Evolutionary conservation across 2,888 invertebrate genomes (phyloP).

Genomic region (Cryptus armator): DNA sequence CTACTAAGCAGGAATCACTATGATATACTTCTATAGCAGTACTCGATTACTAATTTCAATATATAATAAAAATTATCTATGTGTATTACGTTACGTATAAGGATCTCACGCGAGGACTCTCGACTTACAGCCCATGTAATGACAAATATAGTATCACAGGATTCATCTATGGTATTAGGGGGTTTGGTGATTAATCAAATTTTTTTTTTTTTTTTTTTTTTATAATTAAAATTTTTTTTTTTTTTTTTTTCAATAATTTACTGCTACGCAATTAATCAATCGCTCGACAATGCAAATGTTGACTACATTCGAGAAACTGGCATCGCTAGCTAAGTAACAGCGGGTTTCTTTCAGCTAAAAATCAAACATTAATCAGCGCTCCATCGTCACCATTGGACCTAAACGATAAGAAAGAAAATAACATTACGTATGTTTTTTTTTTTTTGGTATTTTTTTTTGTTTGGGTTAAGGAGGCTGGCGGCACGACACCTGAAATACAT

Average conservation of each 20-base stretch:
- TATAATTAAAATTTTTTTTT: slow-evolving; percentile 2
- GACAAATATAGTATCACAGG: slow-evolving; percentile 22
- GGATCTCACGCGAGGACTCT: slow-evolving; percentile 47
- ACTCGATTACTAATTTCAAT: slow-evolving; percentile 57
- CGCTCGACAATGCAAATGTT: slow-evolving; percentile 69
- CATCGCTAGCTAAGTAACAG: slow-evolving; percentile 71
- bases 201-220: not conserved
- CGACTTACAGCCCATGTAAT: slow-evolving; percentile 40
- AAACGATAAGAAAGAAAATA: slow-evolving; percentile 60
- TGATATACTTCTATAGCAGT: slow-evolving; percentile 64
- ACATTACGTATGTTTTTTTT: slow-evolving; percentile 23
- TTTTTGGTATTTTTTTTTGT: slow-evolving; percentile 21
- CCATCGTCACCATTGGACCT: slow-evolving; percentile 65
- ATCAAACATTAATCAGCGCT: slow-evolving; percentile 72
- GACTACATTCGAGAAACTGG: slow-evolving; percentile 70
- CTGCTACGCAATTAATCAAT: slow-evolving; percentile 67
- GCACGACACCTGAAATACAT: slow-evolving; percentile 62
- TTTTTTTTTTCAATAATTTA: slow-evolving; percentile 45
- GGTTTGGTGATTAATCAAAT: slow-evolving; percentile 9
- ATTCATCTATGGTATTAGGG: slow-evolving; percentile 14
- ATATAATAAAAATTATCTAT: slow-evolving; percentile 62
- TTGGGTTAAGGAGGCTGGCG: slow-evolving; percentile 55
- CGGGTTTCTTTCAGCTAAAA: slow-evolving; percentile 67
- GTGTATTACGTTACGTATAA: slow-evolving; percentile 58
- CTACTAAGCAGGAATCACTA: slow-evolving; percentile 76